Evolutionary conservation across 2,113 vertebrate genomes (phyloP), one percentile per base, ranked within the genome.

Genomic region (Pangasianodon hypophthalmus): DNA sequence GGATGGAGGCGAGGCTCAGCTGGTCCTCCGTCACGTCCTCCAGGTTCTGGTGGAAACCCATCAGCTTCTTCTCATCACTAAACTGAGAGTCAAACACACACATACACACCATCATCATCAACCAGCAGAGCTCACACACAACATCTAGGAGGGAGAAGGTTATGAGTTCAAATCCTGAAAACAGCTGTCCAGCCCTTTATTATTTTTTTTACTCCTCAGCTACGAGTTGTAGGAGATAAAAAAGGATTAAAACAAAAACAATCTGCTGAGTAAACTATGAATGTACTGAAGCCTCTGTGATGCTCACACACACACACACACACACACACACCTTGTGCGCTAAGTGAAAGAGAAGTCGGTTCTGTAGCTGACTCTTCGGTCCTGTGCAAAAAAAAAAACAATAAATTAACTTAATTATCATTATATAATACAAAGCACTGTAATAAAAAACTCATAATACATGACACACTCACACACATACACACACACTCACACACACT

Each of bases 21-120:
- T 99, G 98, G 94, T 99, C 98, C 93, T 99, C 98, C 0, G 97
- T 99, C 90, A 99, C 95, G 67, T 99, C 98, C 94, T 99, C 97
- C 92, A 99, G 95, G 93, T 99, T 98, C 92, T 99, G 98, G 93
- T 99, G 98, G 94, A 97, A 99, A 88, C 95, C 96, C 98, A 99
- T 99, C 92, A 99, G 93, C 92, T 95, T 98, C 95, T 98, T 98
- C 93, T 99, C 98, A 94, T 99, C 97, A 3, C 96, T 97, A 92
- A 99, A 99, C 98, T 99, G 87, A 83, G 9, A 60, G 32, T 29
- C 29, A 83, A 4, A 58, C 81, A 56, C 14, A 92, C 44, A 90
- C 9, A 24, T 7, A 56, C 1, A 58, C 50, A 48, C 0, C 54
- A 54, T 54, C 52, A 56, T 56, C 10, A 29, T 21, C 48, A 26